Evolutionary conservation across 1,140 invertebrate genomes (phyloP).

Genomic region (Rhopalosiphum padi): DNA sequence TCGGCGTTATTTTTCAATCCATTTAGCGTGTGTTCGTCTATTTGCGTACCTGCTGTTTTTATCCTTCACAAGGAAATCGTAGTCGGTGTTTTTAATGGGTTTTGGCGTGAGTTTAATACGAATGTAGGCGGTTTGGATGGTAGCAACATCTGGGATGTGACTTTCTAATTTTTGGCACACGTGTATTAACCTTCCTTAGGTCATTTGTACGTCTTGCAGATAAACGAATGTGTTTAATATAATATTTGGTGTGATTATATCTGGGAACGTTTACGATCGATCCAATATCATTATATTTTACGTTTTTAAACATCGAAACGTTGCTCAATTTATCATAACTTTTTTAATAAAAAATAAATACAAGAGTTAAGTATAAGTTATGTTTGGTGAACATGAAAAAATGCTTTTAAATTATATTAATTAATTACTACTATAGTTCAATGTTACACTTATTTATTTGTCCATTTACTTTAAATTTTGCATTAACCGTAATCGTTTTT

Average conservation of each 20-base stretch:
- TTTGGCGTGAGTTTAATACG: conserved; percentile 27
- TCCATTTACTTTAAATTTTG: background rate
- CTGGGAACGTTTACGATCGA: background rate
- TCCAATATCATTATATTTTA: background rate
- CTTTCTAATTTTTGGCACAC: conserved; percentile 51
- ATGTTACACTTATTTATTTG: background rate
- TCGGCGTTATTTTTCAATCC: background rate
- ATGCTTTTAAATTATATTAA: background rate
- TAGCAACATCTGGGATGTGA: conserved; percentile 27
- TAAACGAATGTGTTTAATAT: background rate
- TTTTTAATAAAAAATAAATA: background rate
- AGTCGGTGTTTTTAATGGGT: conserved; percentile 41
- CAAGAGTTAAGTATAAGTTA: background rate
- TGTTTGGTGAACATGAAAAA: background rate
- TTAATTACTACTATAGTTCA: background rate
- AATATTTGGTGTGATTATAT: background rate
- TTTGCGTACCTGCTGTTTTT: conserved; percentile 17
- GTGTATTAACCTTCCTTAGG: conserved; percentile 7
- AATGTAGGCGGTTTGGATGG: conserved; percentile 35
- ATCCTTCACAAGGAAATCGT: conserved; percentile 43
- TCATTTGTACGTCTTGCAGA: background rate
- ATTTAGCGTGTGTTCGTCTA: background rate
- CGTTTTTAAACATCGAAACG: background rate
- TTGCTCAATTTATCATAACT: background rate
- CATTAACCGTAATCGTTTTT: background rate